Base-by-base conservation (phyloP, 2,113 vertebrate genomes). In the Engystomops pustulosus region DNA sequence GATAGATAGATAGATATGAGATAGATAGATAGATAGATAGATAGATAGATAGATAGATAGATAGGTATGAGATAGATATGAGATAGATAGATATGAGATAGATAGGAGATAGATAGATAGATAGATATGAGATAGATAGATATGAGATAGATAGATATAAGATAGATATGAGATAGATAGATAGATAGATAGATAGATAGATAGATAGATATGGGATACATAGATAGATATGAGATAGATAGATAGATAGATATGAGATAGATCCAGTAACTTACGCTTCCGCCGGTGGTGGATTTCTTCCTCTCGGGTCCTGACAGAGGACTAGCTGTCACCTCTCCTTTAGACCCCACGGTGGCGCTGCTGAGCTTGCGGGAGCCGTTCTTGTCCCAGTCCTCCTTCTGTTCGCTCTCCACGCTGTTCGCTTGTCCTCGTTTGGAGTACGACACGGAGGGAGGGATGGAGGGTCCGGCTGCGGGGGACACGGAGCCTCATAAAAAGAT, bases 391-490 rank as follows among this genome's bases (percentile, higher is more conserved):
- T 98, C 97, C 74, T 98, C 97, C 65, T 95, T 96, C 92, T 98
- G 96, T n/a, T 99, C 98, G 3, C 92, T 97, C 78, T 98, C 97
- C 89, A 98, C 96, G 0, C 97, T 99, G 85, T 95, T 95, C 23
- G 98, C 96, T 91, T 99, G 97, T 69, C 94, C 92, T 23, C 97
- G 96, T 91, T 98, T 99, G 0, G 95, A 96, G 82, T 98, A 98
- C 0, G 97, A 97, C 5, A 97, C 95, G 3, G 95, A 94, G 3
- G 98, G 95, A 23, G 98, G 96, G 78, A 99, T 95, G 9, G 96
- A 94, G 0, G 98, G 98, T 36, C 96, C 98, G 78, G 96, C 98
- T 99, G 84, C 41, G 18, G 89, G 85, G 79, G 27, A 87, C 38
- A 72, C 5, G 7, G 27, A 72, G 4, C 6, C 11, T 14, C 17